Evolutionary conservation across 2,797 vertebrate species (phyloP).

Genomic region (Dicrostonyx torquatus): DNA sequence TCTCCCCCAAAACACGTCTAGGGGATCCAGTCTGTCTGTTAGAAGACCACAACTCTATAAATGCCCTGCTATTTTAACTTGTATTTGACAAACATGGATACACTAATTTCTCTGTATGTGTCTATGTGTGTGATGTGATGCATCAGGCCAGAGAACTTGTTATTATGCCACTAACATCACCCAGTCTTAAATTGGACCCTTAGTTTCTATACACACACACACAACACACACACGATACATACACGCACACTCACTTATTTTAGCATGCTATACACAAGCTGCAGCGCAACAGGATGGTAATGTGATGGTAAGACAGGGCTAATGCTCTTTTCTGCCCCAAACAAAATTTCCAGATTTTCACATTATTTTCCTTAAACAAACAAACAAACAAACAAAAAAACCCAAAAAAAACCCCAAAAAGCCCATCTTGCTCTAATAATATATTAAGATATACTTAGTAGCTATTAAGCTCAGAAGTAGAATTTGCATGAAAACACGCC

Average conservation of each 20-base stretch:
- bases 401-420: too few species aligned
- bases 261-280: conserved; percentile 78
- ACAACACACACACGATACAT: neutral
- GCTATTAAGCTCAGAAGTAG: conserved; percentile 86
- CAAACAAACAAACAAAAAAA: too few species aligned
- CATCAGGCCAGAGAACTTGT: conserved; percentile 67
- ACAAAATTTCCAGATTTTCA: conserved; percentile 80
- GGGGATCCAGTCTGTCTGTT: conserved; percentile 64
- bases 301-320: conserved; percentile 77
- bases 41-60: conserved; percentile 65
- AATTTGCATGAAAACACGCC: conserved; percentile 86
- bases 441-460: conserved; percentile 88
- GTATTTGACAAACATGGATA: conserved; percentile 74
- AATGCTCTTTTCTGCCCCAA: conserved; percentile 81
- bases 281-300: conserved; percentile 79
- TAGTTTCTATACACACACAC: conserved; percentile 66
- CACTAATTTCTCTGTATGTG: conserved; percentile 69
- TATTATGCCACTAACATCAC: conserved; percentile 71
- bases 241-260: conserved; percentile 58
- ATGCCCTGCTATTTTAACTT: conserved; percentile 60
- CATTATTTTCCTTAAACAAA: conserved; percentile 82
- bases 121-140: conserved; percentile 35
- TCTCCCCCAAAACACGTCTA: conserved; percentile 65
- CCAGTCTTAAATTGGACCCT: conserved; percentile 79
- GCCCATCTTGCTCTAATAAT: conserved; percentile 85